These are phyloP conservation scores for Amphiura filiformis DNA, from an alignment of 35 echinoderm and acorn worm genomes.

Conservation along the genomic window DNA sequence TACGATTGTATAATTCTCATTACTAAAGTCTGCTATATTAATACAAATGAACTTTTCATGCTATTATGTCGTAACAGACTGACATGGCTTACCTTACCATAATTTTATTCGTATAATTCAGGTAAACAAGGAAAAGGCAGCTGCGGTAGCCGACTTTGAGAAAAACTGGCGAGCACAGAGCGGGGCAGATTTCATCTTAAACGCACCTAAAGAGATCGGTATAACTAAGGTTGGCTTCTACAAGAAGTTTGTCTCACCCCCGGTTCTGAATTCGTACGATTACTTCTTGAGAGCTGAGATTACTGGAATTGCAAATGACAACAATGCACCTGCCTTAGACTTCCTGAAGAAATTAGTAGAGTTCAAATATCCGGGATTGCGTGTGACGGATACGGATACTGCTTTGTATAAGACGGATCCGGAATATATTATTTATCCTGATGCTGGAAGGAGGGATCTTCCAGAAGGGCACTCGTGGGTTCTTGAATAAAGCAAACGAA, in stretches of 20 bases:
- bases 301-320: slow-evolving; percentile 4
- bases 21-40: too few relatives aligned
- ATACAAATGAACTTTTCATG: too few relatives aligned
- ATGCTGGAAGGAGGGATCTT: slow-evolving; percentile 14
- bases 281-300: slow-evolving; percentile 40
- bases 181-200: slow-evolving; percentile 35
- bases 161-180: slow-evolving; percentile 26
- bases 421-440: slow-evolving; percentile 29
- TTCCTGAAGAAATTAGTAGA: slow-evolving; percentile 25
- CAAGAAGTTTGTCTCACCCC: slow-evolving; percentile 9
- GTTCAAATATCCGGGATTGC: background rate
- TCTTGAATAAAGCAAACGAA: background rate
- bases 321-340: background rate
- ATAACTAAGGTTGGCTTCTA: slow-evolving; percentile 23
- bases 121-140: background rate
- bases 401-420: slow-evolving; percentile 20
- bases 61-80: too few relatives aligned
- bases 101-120: background rate
- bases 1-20: too few relatives aligned
- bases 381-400: background rate
- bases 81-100: too few relatives aligned
- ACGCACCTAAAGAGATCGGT: slow-evolving; percentile 40
- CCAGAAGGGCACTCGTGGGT: background rate
- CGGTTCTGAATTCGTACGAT: background rate
- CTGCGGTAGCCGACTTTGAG: slow-evolving; percentile 3